Base-by-base conservation (phyloP, 2,113 vertebrate genomes). In the Cervus canadensis region DNA sequence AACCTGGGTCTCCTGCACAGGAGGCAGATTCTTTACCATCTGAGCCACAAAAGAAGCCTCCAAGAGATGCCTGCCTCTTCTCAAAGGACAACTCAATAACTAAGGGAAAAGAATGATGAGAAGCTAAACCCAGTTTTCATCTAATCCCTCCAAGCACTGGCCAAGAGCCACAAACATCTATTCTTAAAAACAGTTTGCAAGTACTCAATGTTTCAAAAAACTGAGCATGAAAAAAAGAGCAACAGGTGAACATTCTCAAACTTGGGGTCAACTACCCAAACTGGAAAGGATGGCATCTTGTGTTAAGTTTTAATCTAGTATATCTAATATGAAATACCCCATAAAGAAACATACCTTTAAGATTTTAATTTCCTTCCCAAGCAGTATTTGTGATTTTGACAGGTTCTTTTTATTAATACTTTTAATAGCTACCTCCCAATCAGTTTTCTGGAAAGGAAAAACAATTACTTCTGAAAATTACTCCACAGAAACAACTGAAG, bases 351-450 rank as follows among this genome's bases (percentile, higher is more conserved):
- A 89, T 98, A 98, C 99, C 99, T 99, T 99, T 97, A 99, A 99
- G 98, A 99, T 99, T 99, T 99, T 99, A 97, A 99, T 99, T 99
- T 99, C 99, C 98, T 99, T 99, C 98, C 99, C 99, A 97, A 99
- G 99, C 45, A 99, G 99, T 98, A 99, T 99, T 99, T 99, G 99
- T 97, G 99, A 99, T 98, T 99, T 99, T 50, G 99, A 99, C 98
- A 99, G 98, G 98, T 99, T 99, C 99, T 99, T 99, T 99, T 99
- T 99, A 98, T 99, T 99, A 97, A 99, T 99, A 98, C 99, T 99
- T 99, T 99, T 99, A 98, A 99, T 99, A 96, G 99, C 99, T 98
- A 99, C 99, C 98, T 99, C 99, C 99, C 99, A 99, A 97, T 99
- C 99, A 1, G 99, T 99, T 99, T 99, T 99, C 99, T 98, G 97